Conservation (phyloP, 2,797 vertebrate genomes). For the Myotis vivesi region DNA sequence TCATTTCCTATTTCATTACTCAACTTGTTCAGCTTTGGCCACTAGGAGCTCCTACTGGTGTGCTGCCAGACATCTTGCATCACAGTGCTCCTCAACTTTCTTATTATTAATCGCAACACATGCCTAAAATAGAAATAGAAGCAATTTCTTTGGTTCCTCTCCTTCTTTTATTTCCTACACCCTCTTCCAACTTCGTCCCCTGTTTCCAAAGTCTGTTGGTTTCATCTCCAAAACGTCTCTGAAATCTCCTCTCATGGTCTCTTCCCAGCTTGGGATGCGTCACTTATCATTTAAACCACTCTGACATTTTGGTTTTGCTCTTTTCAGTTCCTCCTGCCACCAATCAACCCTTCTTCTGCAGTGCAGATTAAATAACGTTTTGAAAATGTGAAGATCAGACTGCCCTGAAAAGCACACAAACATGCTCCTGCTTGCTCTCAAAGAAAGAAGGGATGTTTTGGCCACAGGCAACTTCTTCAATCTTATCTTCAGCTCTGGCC, state of each 20-base stretch:
- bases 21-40: neutral
- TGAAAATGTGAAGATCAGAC: neutral
- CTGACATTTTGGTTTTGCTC: neutral
- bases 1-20: neutral
- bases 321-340: neutral
- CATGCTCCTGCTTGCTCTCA: neutral
- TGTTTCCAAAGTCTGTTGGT: neutral
- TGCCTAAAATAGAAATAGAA: conserved; percentile 19
- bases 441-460: neutral
- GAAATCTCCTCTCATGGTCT: neutral
- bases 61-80: neutral
- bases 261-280: neutral
- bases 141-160: neutral
- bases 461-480: neutral
- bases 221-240: neutral
- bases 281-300: neutral
- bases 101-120: conserved; percentile 1
- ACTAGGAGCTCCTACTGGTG: neutral
- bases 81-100: neutral
- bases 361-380: neutral
- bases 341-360: neutral
- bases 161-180: neutral
- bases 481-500: neutral
- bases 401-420: neutral
- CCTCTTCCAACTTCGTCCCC: neutral